These are phyloP conservation scores for Drosophila cognata DNA, from an alignment of 2,888 invertebrate species.

Conservation along the genomic window DNA sequence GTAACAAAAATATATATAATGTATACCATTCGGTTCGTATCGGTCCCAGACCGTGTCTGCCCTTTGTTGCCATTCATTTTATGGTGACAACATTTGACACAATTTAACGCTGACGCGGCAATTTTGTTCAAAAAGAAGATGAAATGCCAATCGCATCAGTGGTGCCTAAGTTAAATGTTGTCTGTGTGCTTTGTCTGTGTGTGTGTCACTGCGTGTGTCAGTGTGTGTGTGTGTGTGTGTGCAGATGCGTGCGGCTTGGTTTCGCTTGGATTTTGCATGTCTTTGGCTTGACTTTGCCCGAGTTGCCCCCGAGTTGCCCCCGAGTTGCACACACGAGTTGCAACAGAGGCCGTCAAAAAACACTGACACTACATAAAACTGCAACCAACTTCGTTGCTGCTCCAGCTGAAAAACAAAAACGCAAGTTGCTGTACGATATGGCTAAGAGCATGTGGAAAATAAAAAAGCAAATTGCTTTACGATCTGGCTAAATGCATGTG, in stretches of 20 bases:
- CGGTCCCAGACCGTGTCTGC: conserved; percentile 20
- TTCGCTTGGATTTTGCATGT: conserved; percentile 38
- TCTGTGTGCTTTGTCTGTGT: not conserved
- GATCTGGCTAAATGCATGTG: conserved; percentile 34
- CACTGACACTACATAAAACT: conserved; percentile 45
- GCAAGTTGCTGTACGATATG: conserved; percentile 44
- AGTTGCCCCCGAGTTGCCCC: not conserved
- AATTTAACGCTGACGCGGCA: conserved; percentile 68
- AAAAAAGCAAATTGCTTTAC: conserved; percentile 47
- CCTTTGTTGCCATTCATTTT: conserved; percentile 25
- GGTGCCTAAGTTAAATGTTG: conserved; percentile 37
- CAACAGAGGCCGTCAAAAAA: conserved; percentile 54
- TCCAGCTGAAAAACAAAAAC: conserved; percentile 36
- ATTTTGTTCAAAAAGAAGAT: conserved; percentile 24
- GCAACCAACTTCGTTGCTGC: conserved; percentile 43
- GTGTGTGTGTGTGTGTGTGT: conserved; percentile 4
- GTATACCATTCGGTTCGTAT: conserved; percentile 20
- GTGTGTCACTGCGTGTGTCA: not conserved
- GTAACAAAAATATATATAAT: conserved; percentile 15
- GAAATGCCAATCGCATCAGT: conserved; percentile 23
- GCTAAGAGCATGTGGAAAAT: conserved; percentile 25
- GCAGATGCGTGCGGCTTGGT: conserved; percentile 27
- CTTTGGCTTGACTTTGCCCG: conserved; percentile 53
- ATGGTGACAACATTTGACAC: conserved; percentile 73
- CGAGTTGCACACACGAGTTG: conserved; percentile 47